Percentiles rank a stretch among this genome's conserved stretches.
These are phyloP conservation scores for Mesorhabditis spiculigera DNA, from an alignment of 2,888 invertebrate species.

Conservation along the genomic window DNA sequence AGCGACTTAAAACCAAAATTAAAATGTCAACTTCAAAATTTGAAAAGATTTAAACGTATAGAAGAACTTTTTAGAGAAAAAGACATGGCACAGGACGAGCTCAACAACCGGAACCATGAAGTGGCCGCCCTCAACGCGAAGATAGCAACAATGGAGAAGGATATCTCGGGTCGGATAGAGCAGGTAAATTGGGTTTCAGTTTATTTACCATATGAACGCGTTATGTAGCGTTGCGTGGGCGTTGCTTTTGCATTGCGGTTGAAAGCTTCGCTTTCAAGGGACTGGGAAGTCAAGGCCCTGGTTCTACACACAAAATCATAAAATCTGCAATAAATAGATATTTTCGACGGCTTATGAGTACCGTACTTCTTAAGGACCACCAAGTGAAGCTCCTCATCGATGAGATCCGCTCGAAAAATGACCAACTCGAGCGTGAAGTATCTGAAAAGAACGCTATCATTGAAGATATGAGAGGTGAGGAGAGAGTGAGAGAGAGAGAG, in stretches of 20 bases:
- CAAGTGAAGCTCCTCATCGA: constrained; percentile 20
- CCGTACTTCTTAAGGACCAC: constrained; percentile 13
- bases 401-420: constrained; percentile 27
- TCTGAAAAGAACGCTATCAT: constrained; percentile 26
- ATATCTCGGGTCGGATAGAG: neutral
- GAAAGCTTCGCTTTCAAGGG: no score
- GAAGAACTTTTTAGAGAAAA: constrained; percentile 7
- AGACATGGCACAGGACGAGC: neutral
- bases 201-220: neutral
- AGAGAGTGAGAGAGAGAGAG: neutral
- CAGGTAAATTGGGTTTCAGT: neutral
- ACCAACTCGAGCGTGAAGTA: constrained; percentile 28
- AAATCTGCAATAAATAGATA: no score
- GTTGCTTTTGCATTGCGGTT: no score
- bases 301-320: no score
- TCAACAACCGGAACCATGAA: neutral
- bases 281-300: no score
- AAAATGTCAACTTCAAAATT: no score
- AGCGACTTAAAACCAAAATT: no score
- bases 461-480: constrained; percentile 21
- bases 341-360: no score
- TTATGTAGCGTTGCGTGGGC: no score
- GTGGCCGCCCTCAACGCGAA: neutral
- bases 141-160: neutral
- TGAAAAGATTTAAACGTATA: no score